Evolutionary conservation across 2,113 vertebrate species (phyloP), one percentile per base, ranked within the genome.

Genomic region (Hydrolagus affinis): DNA sequence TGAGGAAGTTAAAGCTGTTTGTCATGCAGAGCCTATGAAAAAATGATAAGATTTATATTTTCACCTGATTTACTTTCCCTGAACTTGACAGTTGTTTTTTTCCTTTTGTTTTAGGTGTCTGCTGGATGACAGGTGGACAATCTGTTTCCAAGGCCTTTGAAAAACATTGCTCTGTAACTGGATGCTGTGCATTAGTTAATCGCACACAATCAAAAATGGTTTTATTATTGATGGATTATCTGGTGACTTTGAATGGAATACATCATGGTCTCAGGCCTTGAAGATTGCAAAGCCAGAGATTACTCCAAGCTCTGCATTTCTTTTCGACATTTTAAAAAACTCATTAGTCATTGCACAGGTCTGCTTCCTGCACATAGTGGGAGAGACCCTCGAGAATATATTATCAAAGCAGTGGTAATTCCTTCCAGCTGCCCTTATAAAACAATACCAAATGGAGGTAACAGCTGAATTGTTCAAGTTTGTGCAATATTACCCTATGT

Each of bases 391-490:
- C 59, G 77, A 64, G 77, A 83, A 28, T 64, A 83, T 19, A 15
- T 66, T 83, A 83, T 66, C 77, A 66, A 66, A 83, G 60, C 30
- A 28, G 59, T 62, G 59, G 60, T 83, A 83, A 83, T 83, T 83
- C 19, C 57, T 62, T 83, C 59, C 78, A 68, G 78, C 60, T 83
- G 78, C 66, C 78, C 78, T 64, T 68, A 19, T 83, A 83, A 83
- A 83, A 68, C 25, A 21, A 83, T 30, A 68, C 28, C 30, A 83
- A 83, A 66, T 83, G 64, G 60, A 83, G 32, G 28, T 68, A 83
- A 83, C 66, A 15, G 15, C 78, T 83, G 78, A 83, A 83, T 66
- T 66, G 64, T 66, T 32, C 66, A 83, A 68, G 28, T 2, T 28
- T 32, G 6, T 44, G 66, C 25, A 15, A 9, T 66, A 30, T 83